Evolutionary conservation across 2,888 invertebrate species (phyloP), one percentile per base, ranked within the genome.

Genomic region (Julus scandinavius): DNA sequence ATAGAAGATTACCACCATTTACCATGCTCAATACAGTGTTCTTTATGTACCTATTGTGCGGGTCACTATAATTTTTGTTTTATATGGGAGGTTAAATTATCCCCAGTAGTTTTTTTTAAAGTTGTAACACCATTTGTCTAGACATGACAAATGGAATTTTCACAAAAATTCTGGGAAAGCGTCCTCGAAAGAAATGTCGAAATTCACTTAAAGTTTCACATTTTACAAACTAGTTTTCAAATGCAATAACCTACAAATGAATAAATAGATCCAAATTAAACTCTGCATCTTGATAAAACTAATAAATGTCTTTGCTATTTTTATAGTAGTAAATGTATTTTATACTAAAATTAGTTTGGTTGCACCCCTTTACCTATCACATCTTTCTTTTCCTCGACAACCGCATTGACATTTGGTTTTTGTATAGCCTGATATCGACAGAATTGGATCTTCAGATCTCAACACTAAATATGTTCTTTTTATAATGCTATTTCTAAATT

Each of bases 401-500:
- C 80, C 80, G 38, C 80, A 80, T 80, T 80, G 80, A 80, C 80
- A 80, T 80, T 38, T 29, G 13, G 29, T 80, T 80, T 38, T 38
- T 80, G 80, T 80, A 29, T 38, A 13, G 80, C 38, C 1, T 80
- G 80, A 29, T 80, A 80, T 80, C 80, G 29, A 80, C 80, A 80
- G 29, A 80, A 80, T 80, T 80, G 80, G 13, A 38, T 80, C 38
- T 80, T 80, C 80, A 80, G 80, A 80, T 80, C 29, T 38, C 80
- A 13, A 20, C 38, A 80, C 80, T 80, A 80, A 80, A 80, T 80
- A 80, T 80, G 13, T 80, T 80, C 80, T 38, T 80, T 45, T 45
- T 80, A 80, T 80, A 80, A 80, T 38, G 38, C 80, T 38, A 38
- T 80, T 80, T 80, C 80, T 20, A 80, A 80, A 80, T 80, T 80